A percentile compares a stretch with the other conserved stretches of the same genome.
Evolutionary conservation across 2,113 vertebrate genomes (phyloP).

Genomic region (Anguilla rostrata): DNA sequence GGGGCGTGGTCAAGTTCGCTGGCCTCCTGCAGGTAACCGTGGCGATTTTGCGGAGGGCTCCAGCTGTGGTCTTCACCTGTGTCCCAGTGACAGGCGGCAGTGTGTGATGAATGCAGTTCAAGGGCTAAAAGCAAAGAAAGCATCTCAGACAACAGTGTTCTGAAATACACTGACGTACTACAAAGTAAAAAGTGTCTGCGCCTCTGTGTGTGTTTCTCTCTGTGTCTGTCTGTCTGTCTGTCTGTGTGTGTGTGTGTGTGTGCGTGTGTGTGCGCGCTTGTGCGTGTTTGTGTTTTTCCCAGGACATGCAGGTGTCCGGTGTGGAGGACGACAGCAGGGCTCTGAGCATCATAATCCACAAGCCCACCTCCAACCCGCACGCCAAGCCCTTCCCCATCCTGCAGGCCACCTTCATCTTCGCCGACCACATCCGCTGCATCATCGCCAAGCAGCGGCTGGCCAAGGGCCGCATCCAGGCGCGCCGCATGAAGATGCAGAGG

Average conservation of each 20-base stretch:
- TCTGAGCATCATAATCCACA: slow-evolving; percentile 92
- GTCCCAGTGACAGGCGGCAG: no score
- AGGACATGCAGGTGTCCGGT: slow-evolving; percentile 98
- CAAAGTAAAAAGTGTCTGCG: no score
- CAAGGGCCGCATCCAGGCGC: slow-evolving; percentile 93
- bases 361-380: slow-evolving; percentile 92
- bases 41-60: background rate
- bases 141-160: no score
- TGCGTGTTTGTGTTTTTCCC: background rate
- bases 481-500: slow-evolving; percentile 97
- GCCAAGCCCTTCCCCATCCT: slow-evolving; percentile 96
- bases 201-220: no score
- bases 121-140: no score
- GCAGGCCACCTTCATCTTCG: slow-evolving; percentile 95
- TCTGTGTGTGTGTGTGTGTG: background rate
- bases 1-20: slow-evolving; percentile 97
- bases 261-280: background rate
- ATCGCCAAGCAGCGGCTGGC: slow-evolving; percentile 96
- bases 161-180: no score
- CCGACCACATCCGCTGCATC: slow-evolving; percentile 97
- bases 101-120: no score
- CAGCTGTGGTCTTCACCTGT: no score
- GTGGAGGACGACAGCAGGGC: slow-evolving; percentile 96
- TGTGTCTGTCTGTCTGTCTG: background rate
- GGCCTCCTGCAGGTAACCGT: slow-evolving; percentile 85